phyloP scores from a whole-genome alignment of 2,888 invertebrate species.

The Polydrusus pterygomalis region DNA sequence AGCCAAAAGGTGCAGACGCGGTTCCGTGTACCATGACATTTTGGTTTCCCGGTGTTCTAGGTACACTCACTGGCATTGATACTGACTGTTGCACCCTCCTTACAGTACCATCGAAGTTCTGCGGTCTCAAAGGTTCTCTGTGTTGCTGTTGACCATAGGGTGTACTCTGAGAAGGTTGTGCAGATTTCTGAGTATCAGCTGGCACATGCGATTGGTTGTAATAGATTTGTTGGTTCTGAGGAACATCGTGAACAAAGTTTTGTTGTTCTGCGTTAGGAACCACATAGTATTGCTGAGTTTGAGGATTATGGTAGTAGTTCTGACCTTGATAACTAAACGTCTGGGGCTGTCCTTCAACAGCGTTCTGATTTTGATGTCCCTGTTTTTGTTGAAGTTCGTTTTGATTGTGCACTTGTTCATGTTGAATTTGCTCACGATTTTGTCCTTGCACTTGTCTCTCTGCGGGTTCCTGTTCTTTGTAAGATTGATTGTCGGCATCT shows the following conservation, averaged over 20 bases:
- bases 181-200: background rate
- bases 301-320: slow-evolving; percentile 18
- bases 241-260: background rate
- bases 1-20: slow-evolving; percentile 36
- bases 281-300: slow-evolving; percentile 28
- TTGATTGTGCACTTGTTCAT: background rate
- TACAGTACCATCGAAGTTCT: slow-evolving; percentile 39
- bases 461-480: no score
- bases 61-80: slow-evolving; percentile 24
- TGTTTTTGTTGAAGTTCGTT: background rate
- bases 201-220: background rate
- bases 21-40: slow-evolving; percentile 20
- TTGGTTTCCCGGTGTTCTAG: background rate
- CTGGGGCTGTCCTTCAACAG: slow-evolving; percentile 7
- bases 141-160: background rate
- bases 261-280: background rate
- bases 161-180: background rate
- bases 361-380: slow-evolving; percentile 4
- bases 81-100: slow-evolving; percentile 26
- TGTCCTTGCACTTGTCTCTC: background rate
- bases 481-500: no score
- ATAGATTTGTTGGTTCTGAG: background rate
- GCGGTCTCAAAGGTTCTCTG: slow-evolving; percentile 31
- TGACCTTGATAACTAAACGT: slow-evolving; percentile 13
- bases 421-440: background rate